phyloP scores from a whole-genome alignment of 2,113 vertebrate species.

The Oryzias javanicus region DNA sequence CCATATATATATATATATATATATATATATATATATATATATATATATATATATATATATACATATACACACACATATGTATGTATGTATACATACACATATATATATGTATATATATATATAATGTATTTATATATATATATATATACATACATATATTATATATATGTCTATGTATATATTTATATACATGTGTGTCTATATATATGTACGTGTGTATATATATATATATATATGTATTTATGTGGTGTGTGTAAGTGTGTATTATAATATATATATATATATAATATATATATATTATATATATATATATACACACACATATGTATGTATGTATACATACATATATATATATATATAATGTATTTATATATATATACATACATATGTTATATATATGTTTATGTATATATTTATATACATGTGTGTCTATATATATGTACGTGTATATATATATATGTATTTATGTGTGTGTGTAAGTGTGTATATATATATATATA shows the following conservation, averaged over 20 bases:
- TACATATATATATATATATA: background rate
- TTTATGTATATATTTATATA: conserved; percentile 10
- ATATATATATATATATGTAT: no score
- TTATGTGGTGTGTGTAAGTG: no score
- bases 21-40: background rate
- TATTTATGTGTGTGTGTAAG: no score
- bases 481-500: background rate
- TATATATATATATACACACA: no score
- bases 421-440: conserved; percentile 24
- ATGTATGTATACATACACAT: conserved; percentile 19
- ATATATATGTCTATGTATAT: no score
- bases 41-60: conserved; percentile 14
- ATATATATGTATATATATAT: background rate
- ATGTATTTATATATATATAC: conserved; percentile 6
- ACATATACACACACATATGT: background rate
- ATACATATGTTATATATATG: conserved; percentile 4
- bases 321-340: background rate
- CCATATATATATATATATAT: conserved; percentile 15
- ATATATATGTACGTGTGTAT: no score
- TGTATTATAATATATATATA: no score
- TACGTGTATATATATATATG: no score
- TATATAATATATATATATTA: no score
- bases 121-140: no score
- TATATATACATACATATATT: no score
- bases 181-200: no score